Evolutionary conservation across 1,140 invertebrate genomes (phyloP).

Genomic region (Leptopilina clavipes): DNA sequence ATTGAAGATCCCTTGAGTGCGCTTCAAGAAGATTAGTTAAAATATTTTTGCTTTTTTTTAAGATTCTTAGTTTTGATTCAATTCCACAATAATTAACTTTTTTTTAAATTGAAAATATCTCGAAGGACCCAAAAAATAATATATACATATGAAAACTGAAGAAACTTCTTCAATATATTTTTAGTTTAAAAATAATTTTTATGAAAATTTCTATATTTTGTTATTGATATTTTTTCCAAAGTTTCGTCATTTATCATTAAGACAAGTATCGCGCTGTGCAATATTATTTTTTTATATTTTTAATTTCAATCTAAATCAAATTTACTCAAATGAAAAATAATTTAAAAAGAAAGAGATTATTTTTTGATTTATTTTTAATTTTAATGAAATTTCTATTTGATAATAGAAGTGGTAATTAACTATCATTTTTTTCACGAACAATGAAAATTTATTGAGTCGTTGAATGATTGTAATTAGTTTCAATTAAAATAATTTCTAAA

Average conservation of each 20-base stretch:
- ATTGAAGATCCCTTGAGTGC: conserved; percentile 68
- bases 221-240: conserved; percentile 33
- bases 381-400: background rate
- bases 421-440: background rate
- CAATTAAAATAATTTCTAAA: conserved; percentile 1
- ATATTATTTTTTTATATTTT: background rate
- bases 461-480: background rate
- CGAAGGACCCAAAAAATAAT: background rate
- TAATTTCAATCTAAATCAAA: background rate
- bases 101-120: no score
- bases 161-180: background rate
- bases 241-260: conserved; percentile 16
- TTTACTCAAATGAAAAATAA: background rate
- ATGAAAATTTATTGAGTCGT: background rate
- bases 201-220: conserved; percentile 9
- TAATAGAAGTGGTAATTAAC: background rate
- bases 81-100: no score
- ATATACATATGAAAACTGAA: background rate
- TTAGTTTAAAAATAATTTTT: no score
- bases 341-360: background rate
- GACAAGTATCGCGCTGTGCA: conserved; percentile 3
- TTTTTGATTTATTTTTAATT: no score
- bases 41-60: conserved; percentile 9
- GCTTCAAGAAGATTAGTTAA: conserved; percentile 62
- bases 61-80: conserved; percentile 34